Evolutionary conservation across 2,113 vertebrate genomes (phyloP).

Genomic region (Callionymus lyra): DNA sequence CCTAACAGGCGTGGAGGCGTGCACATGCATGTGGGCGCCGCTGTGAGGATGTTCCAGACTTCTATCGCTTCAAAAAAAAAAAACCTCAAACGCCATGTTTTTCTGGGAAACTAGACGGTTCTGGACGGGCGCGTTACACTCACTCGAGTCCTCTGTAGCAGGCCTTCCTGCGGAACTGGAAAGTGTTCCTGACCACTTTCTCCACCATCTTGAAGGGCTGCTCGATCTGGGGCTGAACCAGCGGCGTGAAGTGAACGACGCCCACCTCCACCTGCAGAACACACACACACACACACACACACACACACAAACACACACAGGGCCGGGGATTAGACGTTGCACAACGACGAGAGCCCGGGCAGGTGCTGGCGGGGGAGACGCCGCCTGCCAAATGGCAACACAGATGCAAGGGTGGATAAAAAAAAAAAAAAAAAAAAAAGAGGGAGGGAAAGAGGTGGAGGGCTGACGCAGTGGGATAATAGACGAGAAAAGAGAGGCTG

Average conservation of each 20-base stretch:
- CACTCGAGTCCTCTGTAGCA: conserved; percentile 83
- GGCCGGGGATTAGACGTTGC: conserved; percentile 8
- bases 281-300: too few species aligned
- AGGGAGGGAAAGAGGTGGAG: conserved; percentile 8
- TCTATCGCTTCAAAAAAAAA: neutral
- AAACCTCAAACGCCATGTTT: neutral
- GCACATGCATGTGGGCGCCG: conserved; percentile 21
- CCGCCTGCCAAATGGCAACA: neutral
- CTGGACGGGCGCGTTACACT: conserved; percentile 52
- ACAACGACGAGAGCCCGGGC: conserved; percentile 9
- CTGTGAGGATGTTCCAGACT: conserved; percentile 10
- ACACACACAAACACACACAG: conserved; percentile 24
- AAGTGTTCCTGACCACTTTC: conserved; percentile 78
- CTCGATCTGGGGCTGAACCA: conserved; percentile 77
- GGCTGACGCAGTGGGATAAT: conserved; percentile 28
- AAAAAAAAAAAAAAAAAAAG: too few species aligned
- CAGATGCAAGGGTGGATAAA: conserved; percentile 3
- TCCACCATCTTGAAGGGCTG: conserved; percentile 90
- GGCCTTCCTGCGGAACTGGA: conserved; percentile 89
- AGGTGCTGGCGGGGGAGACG: conserved; percentile 1
- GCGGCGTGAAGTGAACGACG: conserved; percentile 84
- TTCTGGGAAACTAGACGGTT: neutral
- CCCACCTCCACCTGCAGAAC: conserved; percentile 90
- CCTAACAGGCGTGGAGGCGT: conserved; percentile 33
- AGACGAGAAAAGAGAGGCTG: conserved; percentile 17